Base-by-base conservation (phyloP, 1,140 invertebrate species). In the Brachionus paranguensis region DNA sequence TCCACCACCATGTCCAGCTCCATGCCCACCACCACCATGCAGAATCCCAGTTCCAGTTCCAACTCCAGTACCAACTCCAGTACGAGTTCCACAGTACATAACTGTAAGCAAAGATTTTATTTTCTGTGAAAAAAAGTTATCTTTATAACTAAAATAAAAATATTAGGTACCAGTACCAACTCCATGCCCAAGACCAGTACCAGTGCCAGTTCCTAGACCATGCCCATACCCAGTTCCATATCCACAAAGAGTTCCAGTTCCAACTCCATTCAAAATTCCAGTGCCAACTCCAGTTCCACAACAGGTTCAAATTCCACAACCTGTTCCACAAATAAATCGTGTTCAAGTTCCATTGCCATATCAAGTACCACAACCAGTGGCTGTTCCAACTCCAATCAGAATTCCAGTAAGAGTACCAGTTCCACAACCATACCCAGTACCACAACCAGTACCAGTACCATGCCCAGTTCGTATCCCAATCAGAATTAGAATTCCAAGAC, bases 201-300 rank as follows among this genome's bases (percentile, higher is more conserved):
- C 70, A 74, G 70, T 74, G 2, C 70, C 70, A 74, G 70, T 74
- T 74, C 33, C 33, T 17, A 37, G 7, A 14, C 33, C 70, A 41
- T 17, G 70, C 20, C 70, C 70, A 74, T 10, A 5, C 12, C 41
- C 33, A 43, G 33, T 43, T 17, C 37, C 70, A 74, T 5, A n/a
- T 43, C 70, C 33, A 45, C 33, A 43, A 74, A 33, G 11, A 74
- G 37, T 43, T 43, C 33, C 33, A 74, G 14, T 41, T 41, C 12
- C 11, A 43, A 14, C n/a, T 43, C 70, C 70, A 74, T 17, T 41
- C 37, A 33, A 41, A 74, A 8, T 14, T 7, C 70, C 70, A 74
- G 70, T 74, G 12, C 20, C 20, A 68, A 33, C 33, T 74, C 70
- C 70, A 74, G 70, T 74, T 74, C 70, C 70, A 74, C 11, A 14